A percentile compares a stretch with the other conserved stretches of the same genome.
Evolutionary conservation across 1,140 invertebrate species (phyloP).

Genomic region (Semibalanus balanoides): DNA sequence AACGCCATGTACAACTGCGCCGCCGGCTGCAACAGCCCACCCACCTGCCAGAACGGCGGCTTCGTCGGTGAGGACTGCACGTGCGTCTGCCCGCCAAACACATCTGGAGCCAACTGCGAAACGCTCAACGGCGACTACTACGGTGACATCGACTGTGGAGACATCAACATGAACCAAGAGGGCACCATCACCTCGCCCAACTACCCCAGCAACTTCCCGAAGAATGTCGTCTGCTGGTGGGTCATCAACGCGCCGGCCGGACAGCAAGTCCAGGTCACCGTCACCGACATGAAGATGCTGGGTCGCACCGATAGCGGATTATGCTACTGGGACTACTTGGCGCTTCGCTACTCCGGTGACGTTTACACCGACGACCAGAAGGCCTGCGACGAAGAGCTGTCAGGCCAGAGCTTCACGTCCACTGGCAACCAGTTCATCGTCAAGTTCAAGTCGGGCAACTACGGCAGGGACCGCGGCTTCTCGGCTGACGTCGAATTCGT

Average conservation of each 20-base stretch:
- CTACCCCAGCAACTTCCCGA: constrained; percentile 49
- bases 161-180: constrained; percentile 5
- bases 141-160: constrained; percentile 7
- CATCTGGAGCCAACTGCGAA: constrained; percentile 4
- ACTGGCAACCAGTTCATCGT: not conserved
- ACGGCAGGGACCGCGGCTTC: not conserved
- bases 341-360: not conserved
- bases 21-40: not conserved
- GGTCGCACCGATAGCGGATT: constrained; percentile 36
- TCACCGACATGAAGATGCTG: constrained; percentile 52
- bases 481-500: not conserved
- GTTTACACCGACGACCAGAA: not conserved
- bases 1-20: too few species aligned
- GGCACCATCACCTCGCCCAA: constrained; percentile 53
- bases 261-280: constrained; percentile 46
- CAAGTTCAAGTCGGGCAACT: not conserved
- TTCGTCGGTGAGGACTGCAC: too few species aligned
- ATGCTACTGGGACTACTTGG: constrained; percentile 58
- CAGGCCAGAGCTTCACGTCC: not conserved
- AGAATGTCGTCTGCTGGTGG: constrained; percentile 55
- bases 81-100: constrained; percentile 12
- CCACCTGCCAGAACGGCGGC: too few species aligned
- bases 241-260: constrained; percentile 49
- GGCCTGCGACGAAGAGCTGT: not conserved
- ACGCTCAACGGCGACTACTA: constrained; percentile 6